phyloP scores from a whole-genome alignment of 2,113 vertebrate species.

The Hystrix brachyura region DNA sequence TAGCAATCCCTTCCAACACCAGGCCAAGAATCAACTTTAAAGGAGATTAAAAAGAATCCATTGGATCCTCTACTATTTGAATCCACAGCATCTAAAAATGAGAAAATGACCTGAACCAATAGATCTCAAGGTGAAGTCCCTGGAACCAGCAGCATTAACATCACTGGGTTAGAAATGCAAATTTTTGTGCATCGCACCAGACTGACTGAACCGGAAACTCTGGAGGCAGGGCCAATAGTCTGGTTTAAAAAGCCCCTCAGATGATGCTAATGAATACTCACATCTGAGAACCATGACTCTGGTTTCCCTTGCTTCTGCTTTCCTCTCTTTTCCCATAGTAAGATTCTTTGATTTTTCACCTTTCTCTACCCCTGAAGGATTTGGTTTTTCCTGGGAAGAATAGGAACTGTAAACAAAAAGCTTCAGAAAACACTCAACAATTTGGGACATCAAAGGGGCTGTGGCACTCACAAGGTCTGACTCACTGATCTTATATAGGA shows the following conservation, averaged over 20 bases:
- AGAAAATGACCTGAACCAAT: neutral
- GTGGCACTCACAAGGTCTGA: neutral
- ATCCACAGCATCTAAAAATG: neutral
- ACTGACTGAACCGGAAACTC: neutral
- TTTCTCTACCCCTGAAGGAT: neutral
- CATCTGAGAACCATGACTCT: neutral
- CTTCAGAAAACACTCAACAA: neutral
- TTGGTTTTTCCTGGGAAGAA: neutral
- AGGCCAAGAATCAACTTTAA: neutral
- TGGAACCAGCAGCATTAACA: neutral
- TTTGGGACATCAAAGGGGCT: neutral
- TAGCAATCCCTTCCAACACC: neutral
- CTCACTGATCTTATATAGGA: neutral
- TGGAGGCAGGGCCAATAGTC: neutral
- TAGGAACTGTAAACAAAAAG: neutral
- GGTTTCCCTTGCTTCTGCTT: neutral
- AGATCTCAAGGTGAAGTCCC: neutral
- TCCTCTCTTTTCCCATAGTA: no score
- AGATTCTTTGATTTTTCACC: neutral
- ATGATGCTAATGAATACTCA: neutral
- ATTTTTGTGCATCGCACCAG: neutral
- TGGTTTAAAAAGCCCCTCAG: neutral
- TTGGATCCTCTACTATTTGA: slow-evolving; percentile 6
- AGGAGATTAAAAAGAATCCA: neutral
- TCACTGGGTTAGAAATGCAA: neutral